Evolutionary conservation across 2,797 vertebrate species (phyloP).

Genomic region (Caiman crocodilus): DNA sequence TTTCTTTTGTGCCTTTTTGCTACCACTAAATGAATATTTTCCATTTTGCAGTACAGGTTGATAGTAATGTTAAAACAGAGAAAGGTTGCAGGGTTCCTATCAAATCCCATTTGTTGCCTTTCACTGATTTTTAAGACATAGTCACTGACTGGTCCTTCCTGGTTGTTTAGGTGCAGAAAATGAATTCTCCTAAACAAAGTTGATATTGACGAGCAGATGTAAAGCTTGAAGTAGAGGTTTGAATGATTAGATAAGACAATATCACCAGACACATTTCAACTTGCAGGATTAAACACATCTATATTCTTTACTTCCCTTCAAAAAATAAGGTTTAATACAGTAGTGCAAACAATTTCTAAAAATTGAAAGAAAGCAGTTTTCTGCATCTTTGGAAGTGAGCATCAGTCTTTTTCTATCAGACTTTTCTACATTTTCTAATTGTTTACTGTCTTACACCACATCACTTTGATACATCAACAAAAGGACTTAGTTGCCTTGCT

Average conservation of each 20-base stretch:
- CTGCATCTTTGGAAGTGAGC: not conserved
- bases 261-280: not conserved
- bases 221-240: constrained; percentile 1
- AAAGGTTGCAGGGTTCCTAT: constrained; percentile 26
- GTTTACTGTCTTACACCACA: not conserved
- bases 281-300: not conserved
- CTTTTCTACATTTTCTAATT: too few species aligned
- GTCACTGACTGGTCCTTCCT: not conserved
- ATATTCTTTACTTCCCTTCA: not conserved
- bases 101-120: not conserved
- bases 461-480: not conserved
- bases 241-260: not conserved
- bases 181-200: not conserved
- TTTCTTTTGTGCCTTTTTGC: constrained; percentile 13
- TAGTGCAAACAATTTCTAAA: not conserved
- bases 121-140: not conserved
- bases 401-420: not conserved
- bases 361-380: not conserved
- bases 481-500: not conserved
- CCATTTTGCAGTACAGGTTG: constrained; percentile 37
- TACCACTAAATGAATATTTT: constrained; percentile 47
- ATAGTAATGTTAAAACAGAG: not conserved
- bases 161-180: not conserved
- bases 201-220: constrained; percentile 23
- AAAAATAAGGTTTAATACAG: constrained; percentile 3